A percentile compares a stretch with the other conserved stretches of the same genome.
phyloP scores from a whole-genome alignment of 37 sponge, comb jelly and placozoan genomes.

The Geodia barretti region DNA sequence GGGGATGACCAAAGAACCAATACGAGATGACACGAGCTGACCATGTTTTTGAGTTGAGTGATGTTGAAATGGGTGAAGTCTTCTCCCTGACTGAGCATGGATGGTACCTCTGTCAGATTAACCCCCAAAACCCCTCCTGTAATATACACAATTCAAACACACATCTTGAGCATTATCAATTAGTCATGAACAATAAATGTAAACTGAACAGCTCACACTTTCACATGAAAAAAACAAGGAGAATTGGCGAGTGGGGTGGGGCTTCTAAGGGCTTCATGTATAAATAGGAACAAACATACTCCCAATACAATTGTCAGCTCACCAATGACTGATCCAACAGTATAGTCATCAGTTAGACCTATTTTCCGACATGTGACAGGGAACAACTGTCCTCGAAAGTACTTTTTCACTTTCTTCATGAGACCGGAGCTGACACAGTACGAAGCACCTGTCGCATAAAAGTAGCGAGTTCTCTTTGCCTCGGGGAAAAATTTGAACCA shows the following conservation, averaged over 20 bases:
- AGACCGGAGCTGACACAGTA: neutral
- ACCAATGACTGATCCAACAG: neutral
- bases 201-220: no score
- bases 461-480: neutral
- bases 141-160: neutral
- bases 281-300: neutral
- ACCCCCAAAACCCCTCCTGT: neutral
- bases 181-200: neutral
- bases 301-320: neutral
- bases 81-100: neutral
- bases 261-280: neutral
- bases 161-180: no score
- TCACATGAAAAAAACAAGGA: no score
- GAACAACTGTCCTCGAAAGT: neutral
- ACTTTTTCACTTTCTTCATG: neutral
- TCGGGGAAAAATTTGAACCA: neutral
- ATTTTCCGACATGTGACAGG: neutral
- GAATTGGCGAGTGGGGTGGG: no score
- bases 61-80: neutral
- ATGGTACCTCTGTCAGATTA: neutral
- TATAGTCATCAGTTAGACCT: neutral
- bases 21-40: no score
- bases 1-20: no score
- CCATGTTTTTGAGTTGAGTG: neutral
- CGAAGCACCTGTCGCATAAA: neutral